Conservation (phyloP, 1,140 invertebrate species). For the Polypedilum vanderplanki region DNA sequence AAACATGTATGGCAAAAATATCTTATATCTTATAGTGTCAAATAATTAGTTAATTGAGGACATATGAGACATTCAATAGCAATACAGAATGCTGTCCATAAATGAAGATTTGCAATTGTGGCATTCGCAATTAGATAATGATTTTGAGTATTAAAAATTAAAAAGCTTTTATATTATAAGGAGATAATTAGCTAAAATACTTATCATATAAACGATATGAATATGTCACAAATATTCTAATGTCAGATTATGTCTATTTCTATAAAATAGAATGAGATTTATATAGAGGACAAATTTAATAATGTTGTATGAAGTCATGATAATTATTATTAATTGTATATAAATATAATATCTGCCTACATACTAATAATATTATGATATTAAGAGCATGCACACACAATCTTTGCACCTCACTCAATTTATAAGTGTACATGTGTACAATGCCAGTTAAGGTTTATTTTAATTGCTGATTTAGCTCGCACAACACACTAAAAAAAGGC, state of each 20-base stretch:
- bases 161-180: constrained; percentile 2
- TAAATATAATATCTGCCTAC: constrained; percentile 14
- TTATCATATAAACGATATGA: not conserved
- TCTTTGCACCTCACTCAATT: not conserved
- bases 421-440: no score
- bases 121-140: not conserved
- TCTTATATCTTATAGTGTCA: constrained; percentile 12
- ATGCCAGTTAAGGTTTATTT: not conserved
- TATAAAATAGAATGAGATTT: not conserved
- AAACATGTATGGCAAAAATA: not conserved
- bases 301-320: not conserved
- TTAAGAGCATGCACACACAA: not conserved
- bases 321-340: constrained; percentile 20
- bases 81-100: not conserved
- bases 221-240: not conserved
- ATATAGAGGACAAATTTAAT: not conserved
- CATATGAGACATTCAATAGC: not conserved
- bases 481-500: not conserved
- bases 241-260: not conserved
- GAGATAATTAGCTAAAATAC: constrained; percentile 6
- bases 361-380: not conserved
- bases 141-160: constrained; percentile 7
- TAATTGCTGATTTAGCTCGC: not conserved
- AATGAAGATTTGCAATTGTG: constrained; percentile 4
- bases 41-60: constrained; percentile 19